Evolutionary conservation across 2,888 invertebrate genomes (phyloP).

Genomic region (Adela reaumurella): DNA sequence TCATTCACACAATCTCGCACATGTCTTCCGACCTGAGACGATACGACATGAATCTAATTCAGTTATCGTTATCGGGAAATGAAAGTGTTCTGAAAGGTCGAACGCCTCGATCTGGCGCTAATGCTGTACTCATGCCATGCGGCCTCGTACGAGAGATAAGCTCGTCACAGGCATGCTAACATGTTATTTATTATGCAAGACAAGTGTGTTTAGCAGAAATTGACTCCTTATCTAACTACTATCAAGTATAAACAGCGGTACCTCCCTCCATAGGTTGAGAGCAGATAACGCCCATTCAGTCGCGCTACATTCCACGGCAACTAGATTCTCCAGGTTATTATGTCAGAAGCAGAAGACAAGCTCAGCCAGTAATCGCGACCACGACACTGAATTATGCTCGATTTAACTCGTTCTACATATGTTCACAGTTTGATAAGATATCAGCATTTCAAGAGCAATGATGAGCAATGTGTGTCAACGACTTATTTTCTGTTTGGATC

Average conservation of each 20-base stretch:
- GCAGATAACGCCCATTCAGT: background rate
- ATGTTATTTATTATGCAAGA: too few species aligned
- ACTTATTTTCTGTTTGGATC: too few species aligned
- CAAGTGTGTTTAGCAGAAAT: background rate
- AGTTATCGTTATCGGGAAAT: background rate
- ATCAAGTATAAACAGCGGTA: background rate
- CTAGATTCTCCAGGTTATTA: constrained; percentile 31
- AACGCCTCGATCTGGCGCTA: too few species aligned
- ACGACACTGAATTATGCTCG: background rate
- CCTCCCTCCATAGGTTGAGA: too few species aligned
- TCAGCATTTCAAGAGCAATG: too few species aligned
- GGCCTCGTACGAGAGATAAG: too few species aligned
- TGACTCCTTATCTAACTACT: background rate
- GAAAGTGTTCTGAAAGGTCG: too few species aligned
- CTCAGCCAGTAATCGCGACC: constrained; percentile 19
- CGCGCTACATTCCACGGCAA: background rate
- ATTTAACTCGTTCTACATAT: background rate
- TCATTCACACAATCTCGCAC: background rate
- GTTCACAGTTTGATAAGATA: background rate
- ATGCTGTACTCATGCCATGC: too few species aligned
- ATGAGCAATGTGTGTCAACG: too few species aligned
- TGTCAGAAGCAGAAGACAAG: constrained; percentile 35
- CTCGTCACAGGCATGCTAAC: too few species aligned
- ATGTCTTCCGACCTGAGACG: background rate
- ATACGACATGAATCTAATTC: background rate